These are phyloP conservation scores for Lamprotornis superbus DNA, from an alignment of 2,113 vertebrate genomes.

Conservation along the genomic window DNA sequence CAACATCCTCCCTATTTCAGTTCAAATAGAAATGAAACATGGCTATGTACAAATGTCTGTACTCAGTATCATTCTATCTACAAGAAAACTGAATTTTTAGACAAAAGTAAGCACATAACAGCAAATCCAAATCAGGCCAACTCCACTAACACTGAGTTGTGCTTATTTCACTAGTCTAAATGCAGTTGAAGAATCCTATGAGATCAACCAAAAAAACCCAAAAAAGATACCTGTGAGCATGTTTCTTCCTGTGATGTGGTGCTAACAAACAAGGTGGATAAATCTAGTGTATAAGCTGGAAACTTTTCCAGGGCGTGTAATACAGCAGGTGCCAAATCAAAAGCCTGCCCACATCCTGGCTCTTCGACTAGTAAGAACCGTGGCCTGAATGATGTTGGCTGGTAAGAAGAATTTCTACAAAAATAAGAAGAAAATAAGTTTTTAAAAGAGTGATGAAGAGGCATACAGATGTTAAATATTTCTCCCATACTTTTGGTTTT, in stretches of 20 bases:
- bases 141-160: not conserved
- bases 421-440: not conserved
- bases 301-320: slow-evolving; percentile 91
- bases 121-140: not conserved
- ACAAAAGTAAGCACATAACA: not conserved
- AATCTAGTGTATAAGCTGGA: slow-evolving; percentile 86
- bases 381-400: slow-evolving; percentile 89
- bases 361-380: slow-evolving; percentile 84
- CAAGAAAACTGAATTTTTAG: not conserved
- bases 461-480: not conserved
- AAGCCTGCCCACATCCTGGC: slow-evolving; percentile 85
- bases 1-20: not conserved
- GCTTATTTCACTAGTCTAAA: not conserved
- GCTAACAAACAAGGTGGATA: slow-evolving; percentile 83
- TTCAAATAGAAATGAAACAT: not conserved
- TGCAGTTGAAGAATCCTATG: not conserved
- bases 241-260: slow-evolving; percentile 84
- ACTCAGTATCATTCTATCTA: not conserved
- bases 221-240: slow-evolving; percentile 84
- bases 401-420: slow-evolving; percentile 66
- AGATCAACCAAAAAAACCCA: not conserved
- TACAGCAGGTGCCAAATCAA: slow-evolving; percentile 89
- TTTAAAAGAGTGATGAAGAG: not conserved
- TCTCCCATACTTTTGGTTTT: not conserved
- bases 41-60: not conserved